phyloP scores from a whole-genome alignment of 2,113 vertebrate species.

The Beaufortia kweichowensis region DNA sequence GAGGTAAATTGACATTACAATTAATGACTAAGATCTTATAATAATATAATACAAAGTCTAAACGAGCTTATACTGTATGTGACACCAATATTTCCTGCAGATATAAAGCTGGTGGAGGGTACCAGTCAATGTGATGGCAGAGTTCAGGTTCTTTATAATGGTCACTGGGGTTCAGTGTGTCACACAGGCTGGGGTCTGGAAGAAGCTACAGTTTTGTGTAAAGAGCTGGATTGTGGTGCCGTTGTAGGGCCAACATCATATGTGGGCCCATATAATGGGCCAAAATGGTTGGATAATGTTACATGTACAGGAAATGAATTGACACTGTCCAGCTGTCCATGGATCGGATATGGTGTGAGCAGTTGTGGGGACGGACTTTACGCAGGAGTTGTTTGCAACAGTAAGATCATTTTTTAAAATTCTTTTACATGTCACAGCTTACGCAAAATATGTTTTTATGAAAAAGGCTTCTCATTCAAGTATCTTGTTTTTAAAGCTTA shows the following conservation, averaged over 20 bases:
- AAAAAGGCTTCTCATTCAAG: no score
- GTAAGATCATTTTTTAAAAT: neutral
- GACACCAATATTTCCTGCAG: neutral
- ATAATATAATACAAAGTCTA: no score
- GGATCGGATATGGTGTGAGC: no score
- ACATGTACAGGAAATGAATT: no score
- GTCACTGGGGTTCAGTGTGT: neutral
- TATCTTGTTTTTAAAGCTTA: no score
- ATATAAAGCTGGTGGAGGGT: neutral
- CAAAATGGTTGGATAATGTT: neutral
- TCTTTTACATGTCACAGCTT: no score
- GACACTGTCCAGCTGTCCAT: no score
- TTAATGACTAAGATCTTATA: no score
- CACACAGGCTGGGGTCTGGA: neutral
- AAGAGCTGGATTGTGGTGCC: neutral
- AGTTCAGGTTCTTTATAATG: neutral
- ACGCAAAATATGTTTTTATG: no score
- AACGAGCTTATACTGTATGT: neutral
- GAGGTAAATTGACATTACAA: neutral
- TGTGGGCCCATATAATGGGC: neutral
- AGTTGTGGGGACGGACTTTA: no score
- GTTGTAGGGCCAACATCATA: neutral
- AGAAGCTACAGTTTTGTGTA: neutral
- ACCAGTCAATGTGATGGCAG: neutral
- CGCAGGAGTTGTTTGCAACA: conserved; percentile 24